These are phyloP conservation scores for Anniella stebbinsi DNA, from an alignment of 2,797 vertebrate genomes.

Conservation along the genomic window DNA sequence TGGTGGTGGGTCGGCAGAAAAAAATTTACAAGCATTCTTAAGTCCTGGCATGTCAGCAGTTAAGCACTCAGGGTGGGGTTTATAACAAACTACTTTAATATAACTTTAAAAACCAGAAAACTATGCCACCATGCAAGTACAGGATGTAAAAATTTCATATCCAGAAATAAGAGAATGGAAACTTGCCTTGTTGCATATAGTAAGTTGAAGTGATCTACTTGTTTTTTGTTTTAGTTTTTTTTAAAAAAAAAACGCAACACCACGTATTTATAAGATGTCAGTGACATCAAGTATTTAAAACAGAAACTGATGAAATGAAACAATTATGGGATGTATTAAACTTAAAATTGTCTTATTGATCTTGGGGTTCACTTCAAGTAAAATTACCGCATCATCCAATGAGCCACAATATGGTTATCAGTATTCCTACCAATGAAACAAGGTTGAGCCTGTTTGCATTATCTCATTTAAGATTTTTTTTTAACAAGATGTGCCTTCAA, in stretches of 20 bases:
- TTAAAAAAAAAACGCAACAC: background rate
- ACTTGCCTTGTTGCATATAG: slow-evolving; percentile 38
- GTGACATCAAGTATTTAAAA: slow-evolving; percentile 53
- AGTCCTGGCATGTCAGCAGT: background rate
- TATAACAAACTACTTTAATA: background rate
- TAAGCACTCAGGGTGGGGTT: background rate
- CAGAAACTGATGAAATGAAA: slow-evolving; percentile 48
- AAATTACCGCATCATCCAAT: slow-evolving; percentile 56
- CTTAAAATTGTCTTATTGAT: slow-evolving; percentile 62
- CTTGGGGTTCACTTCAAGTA: slow-evolving; percentile 59
- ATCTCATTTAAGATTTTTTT: slow-evolving; percentile 50
- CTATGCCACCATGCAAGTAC: background rate
- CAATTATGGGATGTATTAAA: slow-evolving; percentile 63
- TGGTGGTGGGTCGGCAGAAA: background rate
- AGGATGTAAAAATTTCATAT: slow-evolving; percentile 15
- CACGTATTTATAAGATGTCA: slow-evolving; percentile 51
- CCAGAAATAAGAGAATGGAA: slow-evolving; percentile 44
- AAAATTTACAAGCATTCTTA: background rate
- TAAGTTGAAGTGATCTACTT: slow-evolving; percentile 8
- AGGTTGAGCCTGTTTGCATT: slow-evolving; percentile 59
- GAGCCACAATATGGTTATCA: slow-evolving; percentile 52
- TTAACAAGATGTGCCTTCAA: slow-evolving; percentile 58
- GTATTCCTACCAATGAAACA: slow-evolving; percentile 59
- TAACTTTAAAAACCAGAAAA: background rate
- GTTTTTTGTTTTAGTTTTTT: background rate